Percentiles rank a stretch among this genome's conserved stretches.
These are phyloP conservation scores for Sebastes flavidus DNA, from an alignment of 2,797 vertebrate species.

Conservation along the genomic window DNA sequence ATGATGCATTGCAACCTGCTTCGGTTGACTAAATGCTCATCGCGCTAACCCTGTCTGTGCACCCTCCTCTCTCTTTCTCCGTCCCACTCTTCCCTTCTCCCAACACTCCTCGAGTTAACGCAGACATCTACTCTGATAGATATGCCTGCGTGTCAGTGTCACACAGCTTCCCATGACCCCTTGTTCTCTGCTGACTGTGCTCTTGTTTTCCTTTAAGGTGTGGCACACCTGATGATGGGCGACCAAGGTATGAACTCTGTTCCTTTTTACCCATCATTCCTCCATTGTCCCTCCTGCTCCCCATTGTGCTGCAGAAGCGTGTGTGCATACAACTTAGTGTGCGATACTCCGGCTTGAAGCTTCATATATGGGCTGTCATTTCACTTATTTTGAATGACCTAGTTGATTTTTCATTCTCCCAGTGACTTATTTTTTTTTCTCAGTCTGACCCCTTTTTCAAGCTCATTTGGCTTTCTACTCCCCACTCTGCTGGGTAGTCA, in stretches of 20 bases:
- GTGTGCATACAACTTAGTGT: slow-evolving; percentile 24
- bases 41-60: slow-evolving; percentile 74
- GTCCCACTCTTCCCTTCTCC: slow-evolving; percentile 59
- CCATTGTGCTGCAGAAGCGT: slow-evolving; percentile 50
- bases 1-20: slow-evolving; percentile 88
- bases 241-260: slow-evolving; percentile 99
- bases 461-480: slow-evolving; percentile 54
- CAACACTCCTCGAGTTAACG: slow-evolving; percentile 61
- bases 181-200: slow-evolving; percentile 99
- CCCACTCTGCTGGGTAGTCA: slow-evolving; percentile 10
- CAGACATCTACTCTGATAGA: slow-evolving; percentile 88
- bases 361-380: slow-evolving; percentile 64
- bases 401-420: slow-evolving; percentile 46
- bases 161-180: slow-evolving; percentile 91
- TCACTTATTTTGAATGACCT: slow-evolving; percentile 76
- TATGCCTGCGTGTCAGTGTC: slow-evolving; percentile 90
- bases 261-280: slow-evolving; percentile 88
- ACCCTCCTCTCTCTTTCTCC: slow-evolving; percentile 56
- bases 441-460: slow-evolving; percentile 48
- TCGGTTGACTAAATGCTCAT: slow-evolving; percentile 89
- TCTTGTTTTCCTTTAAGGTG: slow-evolving; percentile 99
- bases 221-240: slow-evolving; percentile 99
- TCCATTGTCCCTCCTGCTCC: slow-evolving; percentile 54
- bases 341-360: slow-evolving; percentile 58
- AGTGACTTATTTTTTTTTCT: slow-evolving; percentile 11